Evolutionary conservation across 1,140 invertebrate genomes (phyloP), one percentile per base, ranked within the genome.

Genomic region (Apis mellifera): DNA sequence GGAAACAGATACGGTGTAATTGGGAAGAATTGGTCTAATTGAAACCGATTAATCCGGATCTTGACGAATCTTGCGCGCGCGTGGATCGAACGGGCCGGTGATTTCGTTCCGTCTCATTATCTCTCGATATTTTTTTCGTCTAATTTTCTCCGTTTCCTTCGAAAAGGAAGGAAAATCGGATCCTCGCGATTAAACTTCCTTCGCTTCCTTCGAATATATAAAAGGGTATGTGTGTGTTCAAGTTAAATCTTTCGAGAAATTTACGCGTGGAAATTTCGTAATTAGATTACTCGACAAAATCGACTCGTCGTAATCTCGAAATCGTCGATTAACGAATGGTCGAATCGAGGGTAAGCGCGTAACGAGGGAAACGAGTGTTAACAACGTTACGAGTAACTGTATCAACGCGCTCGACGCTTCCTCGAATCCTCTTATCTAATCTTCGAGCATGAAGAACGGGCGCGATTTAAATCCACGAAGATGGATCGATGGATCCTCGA

Each of bases 391-490:
- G 32, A 57, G 50, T 23, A n/a, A n/a, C n/a, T n/a, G 60, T 57
- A 64, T 79, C 80, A 77, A 65, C 17, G 21, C 72, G n/a, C 54
- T 78, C 60, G 42, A 42, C 21, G 42, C 52, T 73, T 82, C 65
- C 26, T 55, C 75, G 86, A 42, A 42, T 42, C 21, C 52, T 21
- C 55, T 85, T 85, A 88, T 88, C 86, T 88, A 88, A 88, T 88
- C 86, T 57, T 19, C 13, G 23, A 48, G 19, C 50, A 17, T 21
- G 75, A 11, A 54, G 54, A 52, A 52, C 21, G 17, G 48, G 60
- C 60, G 65, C 82, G 86, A 88, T 88, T 88, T 85, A 85, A 88
- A 88, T 87, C 86, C 86, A 83, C 57, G 52, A 85, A 88, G 86
- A 42, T 42, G 32, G 32, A 88, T 88, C 86, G 86, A 88, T 88